phyloP scores from a whole-genome alignment of 2,113 vertebrate genomes.

The Chunga burmeisteri region DNA sequence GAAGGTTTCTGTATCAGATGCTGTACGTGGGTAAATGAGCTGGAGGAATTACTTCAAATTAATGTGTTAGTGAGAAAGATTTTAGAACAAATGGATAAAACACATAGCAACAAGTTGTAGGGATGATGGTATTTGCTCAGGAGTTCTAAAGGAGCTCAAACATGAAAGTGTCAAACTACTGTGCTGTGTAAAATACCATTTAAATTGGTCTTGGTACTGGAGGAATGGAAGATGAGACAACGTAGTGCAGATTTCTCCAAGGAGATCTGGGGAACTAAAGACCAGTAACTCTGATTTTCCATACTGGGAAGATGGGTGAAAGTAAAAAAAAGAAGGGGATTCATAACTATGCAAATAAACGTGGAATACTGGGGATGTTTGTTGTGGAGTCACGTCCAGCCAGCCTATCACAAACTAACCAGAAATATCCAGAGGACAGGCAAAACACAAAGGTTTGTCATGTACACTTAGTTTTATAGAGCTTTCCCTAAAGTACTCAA shows the following conservation, averaged over 20 bases:
- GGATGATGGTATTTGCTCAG: background rate
- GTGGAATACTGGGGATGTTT: background rate
- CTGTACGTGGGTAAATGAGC: background rate
- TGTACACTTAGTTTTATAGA: background rate
- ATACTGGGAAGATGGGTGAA: background rate
- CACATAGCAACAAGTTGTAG: background rate
- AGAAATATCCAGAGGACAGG: background rate
- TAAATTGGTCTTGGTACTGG: background rate
- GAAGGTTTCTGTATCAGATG: background rate
- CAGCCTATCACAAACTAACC: background rate
- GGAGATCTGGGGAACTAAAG: background rate
- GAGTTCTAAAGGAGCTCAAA: background rate
- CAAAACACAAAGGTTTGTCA: background rate
- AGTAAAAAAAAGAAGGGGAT: background rate
- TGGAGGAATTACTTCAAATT: background rate
- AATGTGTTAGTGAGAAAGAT: background rate
- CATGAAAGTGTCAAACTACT: background rate
- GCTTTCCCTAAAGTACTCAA: background rate
- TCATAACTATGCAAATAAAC: background rate
- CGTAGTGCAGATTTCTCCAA: background rate
- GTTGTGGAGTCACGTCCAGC: background rate
- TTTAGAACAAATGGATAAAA: background rate
- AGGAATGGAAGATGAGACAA: background rate
- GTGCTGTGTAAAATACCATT: background rate
- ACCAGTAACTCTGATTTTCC: background rate